Evolutionary conservation across 2,797 vertebrate genomes (phyloP).

Genomic region (Enteromius argenteus): DNA sequence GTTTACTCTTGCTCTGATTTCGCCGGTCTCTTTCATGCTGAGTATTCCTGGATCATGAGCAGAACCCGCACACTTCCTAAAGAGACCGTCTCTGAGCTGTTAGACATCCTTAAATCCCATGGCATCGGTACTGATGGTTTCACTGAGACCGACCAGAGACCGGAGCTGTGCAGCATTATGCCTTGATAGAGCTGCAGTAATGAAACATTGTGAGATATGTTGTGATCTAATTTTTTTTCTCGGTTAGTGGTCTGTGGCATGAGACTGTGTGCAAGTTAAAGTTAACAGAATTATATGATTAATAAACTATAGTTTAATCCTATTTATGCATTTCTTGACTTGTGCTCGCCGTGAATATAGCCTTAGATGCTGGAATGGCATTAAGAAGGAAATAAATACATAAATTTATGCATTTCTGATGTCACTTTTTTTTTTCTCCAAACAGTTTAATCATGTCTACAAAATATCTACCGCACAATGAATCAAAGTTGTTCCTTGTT

Average conservation of each 20-base stretch:
- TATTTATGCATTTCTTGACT: too few species aligned
- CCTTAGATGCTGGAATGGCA: too few species aligned
- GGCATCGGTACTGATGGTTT: slow-evolving; percentile 9
- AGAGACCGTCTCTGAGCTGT: slow-evolving; percentile 54
- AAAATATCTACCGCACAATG: too few species aligned
- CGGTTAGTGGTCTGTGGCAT: background rate
- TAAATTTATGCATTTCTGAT: background rate
- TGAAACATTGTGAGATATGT: background rate
- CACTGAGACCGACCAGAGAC: slow-evolving; percentile 60
- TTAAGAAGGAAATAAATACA: too few species aligned
- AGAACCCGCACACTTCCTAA: slow-evolving; percentile 59
- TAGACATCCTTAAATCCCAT: slow-evolving; percentile 33
- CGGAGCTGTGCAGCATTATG: slow-evolving; percentile 61
- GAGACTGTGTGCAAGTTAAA: background rate
- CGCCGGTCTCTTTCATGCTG: slow-evolving; percentile 72
- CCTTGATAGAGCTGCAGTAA: background rate
- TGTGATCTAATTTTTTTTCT: background rate
- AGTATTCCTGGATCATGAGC: slow-evolving; percentile 69
- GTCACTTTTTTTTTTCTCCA: background rate
- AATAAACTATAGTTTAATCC: background rate
- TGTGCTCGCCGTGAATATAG: too few species aligned
- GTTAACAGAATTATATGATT: background rate
- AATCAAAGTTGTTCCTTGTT: too few species aligned
- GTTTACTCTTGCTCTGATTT: slow-evolving; percentile 86
- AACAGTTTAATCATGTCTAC: background rate